Evolutionary conservation across 2,113 vertebrate genomes (phyloP).

Genomic region (Rhinolophus sinicus): DNA sequence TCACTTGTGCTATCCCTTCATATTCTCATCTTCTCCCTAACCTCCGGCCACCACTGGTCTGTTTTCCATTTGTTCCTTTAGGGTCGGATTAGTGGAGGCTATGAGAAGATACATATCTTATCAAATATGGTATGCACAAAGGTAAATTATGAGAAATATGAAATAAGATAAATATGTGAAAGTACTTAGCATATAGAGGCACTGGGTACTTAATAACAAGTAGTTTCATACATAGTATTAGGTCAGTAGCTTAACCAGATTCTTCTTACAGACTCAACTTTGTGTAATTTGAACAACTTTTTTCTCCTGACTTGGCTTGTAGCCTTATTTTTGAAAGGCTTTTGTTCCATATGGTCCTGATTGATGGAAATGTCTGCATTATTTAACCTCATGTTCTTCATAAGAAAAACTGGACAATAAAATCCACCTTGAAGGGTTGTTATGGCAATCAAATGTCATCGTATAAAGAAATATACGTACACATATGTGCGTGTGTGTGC

Average conservation of each 20-base stretch:
- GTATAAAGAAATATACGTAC: neutral
- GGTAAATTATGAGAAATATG: neutral
- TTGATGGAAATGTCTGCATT: neutral
- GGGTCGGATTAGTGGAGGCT: neutral
- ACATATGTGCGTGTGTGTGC: neutral
- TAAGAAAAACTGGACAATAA: neutral
- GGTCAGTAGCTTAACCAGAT: neutral
- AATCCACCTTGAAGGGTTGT: neutral
- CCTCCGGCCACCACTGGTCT: neutral
- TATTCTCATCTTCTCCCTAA: neutral
- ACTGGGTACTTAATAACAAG: neutral
- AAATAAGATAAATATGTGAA: neutral
- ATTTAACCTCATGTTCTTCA: slow-evolving; percentile 7
- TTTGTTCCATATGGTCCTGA: neutral
- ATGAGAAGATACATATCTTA: neutral
- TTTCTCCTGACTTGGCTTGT: neutral
- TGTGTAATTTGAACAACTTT: neutral
- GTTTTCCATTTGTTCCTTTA: slow-evolving; percentile 4
- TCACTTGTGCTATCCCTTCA: neutral
- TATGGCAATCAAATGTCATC: neutral
- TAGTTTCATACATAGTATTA: neutral
- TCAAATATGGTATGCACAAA: neutral
- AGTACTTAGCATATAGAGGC: neutral
- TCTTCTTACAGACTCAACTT: neutral
- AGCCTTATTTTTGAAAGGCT: slow-evolving; percentile 21